Evolutionary conservation across 30 jellyfish, hydroid and myxozoan species (phyloP).

Genomic region (Haliclystus octoradiatus): DNA sequence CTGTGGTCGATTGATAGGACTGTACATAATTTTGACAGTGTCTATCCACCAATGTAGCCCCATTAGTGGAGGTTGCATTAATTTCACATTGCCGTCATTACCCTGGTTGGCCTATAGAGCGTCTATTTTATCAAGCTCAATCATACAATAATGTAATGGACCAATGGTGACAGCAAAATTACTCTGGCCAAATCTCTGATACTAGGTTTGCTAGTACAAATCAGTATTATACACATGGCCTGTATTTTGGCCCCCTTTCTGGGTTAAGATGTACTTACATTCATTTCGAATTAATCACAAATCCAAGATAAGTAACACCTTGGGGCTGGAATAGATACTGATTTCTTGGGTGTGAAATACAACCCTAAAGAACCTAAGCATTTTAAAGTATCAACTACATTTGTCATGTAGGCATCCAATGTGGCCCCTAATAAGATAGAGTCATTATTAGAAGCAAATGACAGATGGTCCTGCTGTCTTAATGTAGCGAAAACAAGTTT

Average conservation of each 20-base stretch:
- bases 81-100: background rate
- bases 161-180: conserved; percentile 21
- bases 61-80: conserved; percentile 3
- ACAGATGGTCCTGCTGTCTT: background rate
- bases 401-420: background rate
- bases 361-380: conserved; percentile 19
- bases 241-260: conserved; percentile 8
- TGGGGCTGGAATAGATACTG: conserved; percentile 3
- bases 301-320: conserved; percentile 10
- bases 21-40: background rate
- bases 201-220: conserved; percentile 1
- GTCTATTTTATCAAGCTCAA: conserved; percentile 11
- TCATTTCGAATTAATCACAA: conserved; percentile 13
- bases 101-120: conserved; percentile 5
- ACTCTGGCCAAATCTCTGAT: conserved; percentile 15
- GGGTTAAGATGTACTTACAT: conserved; percentile 5
- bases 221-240: conserved; percentile 1
- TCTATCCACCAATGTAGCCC: conserved; percentile 5
- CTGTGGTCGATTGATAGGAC: background rate
- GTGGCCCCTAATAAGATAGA: background rate
- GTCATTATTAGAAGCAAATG: conserved; percentile 19
- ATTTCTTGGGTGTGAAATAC: conserved; percentile 5
- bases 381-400: background rate
- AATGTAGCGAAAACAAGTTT: conserved; percentile 13
- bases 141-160: conserved; percentile 23